Base-by-base conservation (phyloP, 2,888 invertebrate genomes). In the Macroteleia sp. region DNA sequence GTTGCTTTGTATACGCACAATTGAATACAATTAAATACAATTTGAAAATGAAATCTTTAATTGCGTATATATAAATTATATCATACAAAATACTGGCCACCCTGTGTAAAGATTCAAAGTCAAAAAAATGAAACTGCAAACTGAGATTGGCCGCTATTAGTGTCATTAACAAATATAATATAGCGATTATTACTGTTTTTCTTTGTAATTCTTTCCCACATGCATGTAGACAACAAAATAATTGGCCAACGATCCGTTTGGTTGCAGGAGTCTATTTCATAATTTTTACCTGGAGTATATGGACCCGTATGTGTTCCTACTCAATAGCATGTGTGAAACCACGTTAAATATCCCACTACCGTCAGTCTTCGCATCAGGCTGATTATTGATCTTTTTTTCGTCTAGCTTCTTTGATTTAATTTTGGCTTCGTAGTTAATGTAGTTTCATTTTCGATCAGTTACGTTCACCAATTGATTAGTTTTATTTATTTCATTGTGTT, bases 251-350 rank as follows among this genome's bases (percentile, higher is more conserved):
- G 85, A 90, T 85, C 84, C 88, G 88, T 90, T 91, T 91, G 90
- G 88, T 91, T 91, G 84, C 90, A 91, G 91, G 91, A 90, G 90
- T 86, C 90, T 91, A 88, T 91, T 91, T 91, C 91, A 91, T 91
- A 91, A 91, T 90, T 91, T 91, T 90, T 91, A 91, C 90, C 90
- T 91, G 91, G 91, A 91, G 85, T 91, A 91, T 91, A 91, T 91
- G 91, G 91, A 91, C 87, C 90, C 91, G 91, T 91, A 91, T 91
- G 91, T 91, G 90, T 91, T 91, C 90, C 90, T 90, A 90, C 89
- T 91, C 89, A 91, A 90, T 91, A 91, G 91, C 91, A 91, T 91
- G 91, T 91, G 90, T 91, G 91, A 90, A 90, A 91, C 89, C 86
- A 91, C 89, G 85, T 91, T 90, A 89, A 89, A 90, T 91, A 88